These are phyloP conservation scores for Drosophila differens DNA, from an alignment of 2,888 invertebrate species.

Conservation along the genomic window DNA sequence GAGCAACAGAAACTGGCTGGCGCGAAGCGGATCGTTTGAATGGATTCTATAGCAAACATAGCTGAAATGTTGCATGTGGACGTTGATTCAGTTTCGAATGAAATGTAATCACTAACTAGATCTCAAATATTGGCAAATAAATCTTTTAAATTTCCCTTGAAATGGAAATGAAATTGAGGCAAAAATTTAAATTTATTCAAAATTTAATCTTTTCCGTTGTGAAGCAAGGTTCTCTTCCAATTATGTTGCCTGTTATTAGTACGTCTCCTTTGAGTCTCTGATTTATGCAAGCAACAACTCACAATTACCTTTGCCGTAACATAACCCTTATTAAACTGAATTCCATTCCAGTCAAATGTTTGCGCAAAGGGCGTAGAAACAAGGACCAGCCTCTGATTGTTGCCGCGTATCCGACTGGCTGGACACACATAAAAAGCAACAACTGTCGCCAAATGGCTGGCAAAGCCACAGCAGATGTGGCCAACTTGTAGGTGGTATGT, in stretches of 20 bases:
- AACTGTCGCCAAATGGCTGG: conserved; percentile 40
- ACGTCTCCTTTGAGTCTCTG: not conserved
- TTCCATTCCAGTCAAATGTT: conserved; percentile 13
- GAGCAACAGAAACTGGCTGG: conserved; percentile 90
- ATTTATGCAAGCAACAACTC: conserved; percentile 1
- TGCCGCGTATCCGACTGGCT: conserved; percentile 53
- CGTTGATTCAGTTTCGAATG: not conserved
- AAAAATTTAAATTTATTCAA: not conserved
- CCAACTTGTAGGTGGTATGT: conserved; percentile 38
- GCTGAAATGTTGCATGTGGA: not conserved
- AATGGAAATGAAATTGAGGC: not conserved
- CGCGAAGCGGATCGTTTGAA: conserved; percentile 89
- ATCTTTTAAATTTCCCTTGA: not conserved
- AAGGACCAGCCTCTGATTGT: conserved; percentile 54
- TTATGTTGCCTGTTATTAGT: not conserved
- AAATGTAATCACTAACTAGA: not conserved
- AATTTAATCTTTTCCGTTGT: not conserved
- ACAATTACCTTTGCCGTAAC: conserved; percentile 43
- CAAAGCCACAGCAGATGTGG: conserved; percentile 60
- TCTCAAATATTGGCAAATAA: not conserved
- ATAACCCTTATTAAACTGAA: conserved; percentile 28
- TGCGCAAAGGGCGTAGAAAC: conserved; percentile 35
- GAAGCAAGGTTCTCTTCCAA: not conserved
- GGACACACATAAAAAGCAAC: conserved; percentile 41
- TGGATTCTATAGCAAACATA: conserved; percentile 66